These are phyloP conservation scores for Euclidia mi DNA, from an alignment of 2,888 invertebrate genomes.

Conservation along the genomic window DNA sequence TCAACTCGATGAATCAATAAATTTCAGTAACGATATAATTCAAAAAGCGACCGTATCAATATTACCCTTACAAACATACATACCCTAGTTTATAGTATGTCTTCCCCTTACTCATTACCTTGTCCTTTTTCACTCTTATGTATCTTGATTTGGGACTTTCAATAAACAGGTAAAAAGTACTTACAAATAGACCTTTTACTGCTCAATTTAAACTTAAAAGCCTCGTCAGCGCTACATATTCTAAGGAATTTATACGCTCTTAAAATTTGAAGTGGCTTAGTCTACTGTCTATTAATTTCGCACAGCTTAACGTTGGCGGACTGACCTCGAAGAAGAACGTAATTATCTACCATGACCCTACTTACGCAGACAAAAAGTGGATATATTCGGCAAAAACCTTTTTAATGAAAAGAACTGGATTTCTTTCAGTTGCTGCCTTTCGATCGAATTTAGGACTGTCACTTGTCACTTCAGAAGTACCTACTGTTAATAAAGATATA, in stretches of 20 bases:
- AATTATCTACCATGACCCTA: slow-evolving; percentile 51
- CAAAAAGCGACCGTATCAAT: too few species aligned
- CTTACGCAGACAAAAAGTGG: slow-evolving; percentile 37
- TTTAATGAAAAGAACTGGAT: slow-evolving; percentile 30
- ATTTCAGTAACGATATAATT: too few species aligned
- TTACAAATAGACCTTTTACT: background rate
- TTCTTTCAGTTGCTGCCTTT: slow-evolving; percentile 29
- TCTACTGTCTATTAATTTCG: slow-evolving; percentile 22
- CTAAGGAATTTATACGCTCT: slow-evolving; percentile 9
- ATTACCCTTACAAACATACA: too few species aligned
- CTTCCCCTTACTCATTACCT: too few species aligned
- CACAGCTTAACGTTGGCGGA: slow-evolving; percentile 21
- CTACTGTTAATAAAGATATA: too few species aligned
- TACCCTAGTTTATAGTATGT: too few species aligned
- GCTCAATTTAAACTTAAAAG: slow-evolving; percentile 5
- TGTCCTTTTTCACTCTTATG: too few species aligned
- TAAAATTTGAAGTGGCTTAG: slow-evolving; percentile 9
- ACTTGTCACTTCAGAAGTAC: background rate
- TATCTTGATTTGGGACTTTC: too few species aligned
- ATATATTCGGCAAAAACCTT: slow-evolving; percentile 43
- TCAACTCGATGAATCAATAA: too few species aligned
- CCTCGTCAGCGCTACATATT: background rate
- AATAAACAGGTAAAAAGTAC: background rate
- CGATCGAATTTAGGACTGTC: slow-evolving; percentile 16
- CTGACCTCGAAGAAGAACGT: slow-evolving; percentile 34